Percentiles rank a stretch among this genome's conserved stretches.
phyloP scores from a whole-genome alignment of 2,888 invertebrate species.

The Tigriopus californicus region DNA sequence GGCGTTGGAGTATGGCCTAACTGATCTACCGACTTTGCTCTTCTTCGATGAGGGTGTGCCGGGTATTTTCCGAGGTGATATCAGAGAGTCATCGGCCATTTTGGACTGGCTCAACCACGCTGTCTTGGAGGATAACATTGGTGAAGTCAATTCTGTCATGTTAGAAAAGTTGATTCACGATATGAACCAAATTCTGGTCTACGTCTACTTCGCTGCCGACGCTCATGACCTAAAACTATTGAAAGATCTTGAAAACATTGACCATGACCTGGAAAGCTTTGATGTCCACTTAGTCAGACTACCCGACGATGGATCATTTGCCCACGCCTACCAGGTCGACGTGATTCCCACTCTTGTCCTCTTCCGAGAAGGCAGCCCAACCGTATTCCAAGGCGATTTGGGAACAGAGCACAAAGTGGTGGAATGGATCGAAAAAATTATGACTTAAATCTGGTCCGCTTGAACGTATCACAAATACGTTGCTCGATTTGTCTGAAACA shows the following conservation, averaged over 20 bases:
- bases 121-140: slow-evolving; percentile 62
- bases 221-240: slow-evolving; percentile 43
- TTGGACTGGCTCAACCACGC: slow-evolving; percentile 78
- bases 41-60: slow-evolving; percentile 85
- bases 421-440: slow-evolving; percentile 1
- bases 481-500: no score
- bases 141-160: slow-evolving; percentile 83
- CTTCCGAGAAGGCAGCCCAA: slow-evolving; percentile 63
- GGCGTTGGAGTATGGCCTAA: slow-evolving; percentile 70
- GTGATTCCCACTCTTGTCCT: slow-evolving; percentile 72
- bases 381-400: slow-evolving; percentile 20
- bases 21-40: slow-evolving; percentile 67
- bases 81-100: slow-evolving; percentile 66
- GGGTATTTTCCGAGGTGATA: slow-evolving; percentile 83
- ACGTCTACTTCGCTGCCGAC: neutral
- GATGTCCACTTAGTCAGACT: slow-evolving; percentile 66
- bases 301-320: slow-evolving; percentile 53
- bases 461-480: no score
- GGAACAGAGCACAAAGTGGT: slow-evolving; percentile 1
- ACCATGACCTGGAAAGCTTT: slow-evolving; percentile 77
- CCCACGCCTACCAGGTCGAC: slow-evolving; percentile 58
- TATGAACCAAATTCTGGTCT: slow-evolving; percentile 48
- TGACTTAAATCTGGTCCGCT: no score
- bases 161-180: slow-evolving; percentile 62
- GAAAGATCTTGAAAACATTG: slow-evolving; percentile 50